A percentile compares a stretch with the other conserved stretches of the same genome.
Evolutionary conservation across 2,888 invertebrate species (phyloP).

Genomic region (Chelonus formosanus): DNA sequence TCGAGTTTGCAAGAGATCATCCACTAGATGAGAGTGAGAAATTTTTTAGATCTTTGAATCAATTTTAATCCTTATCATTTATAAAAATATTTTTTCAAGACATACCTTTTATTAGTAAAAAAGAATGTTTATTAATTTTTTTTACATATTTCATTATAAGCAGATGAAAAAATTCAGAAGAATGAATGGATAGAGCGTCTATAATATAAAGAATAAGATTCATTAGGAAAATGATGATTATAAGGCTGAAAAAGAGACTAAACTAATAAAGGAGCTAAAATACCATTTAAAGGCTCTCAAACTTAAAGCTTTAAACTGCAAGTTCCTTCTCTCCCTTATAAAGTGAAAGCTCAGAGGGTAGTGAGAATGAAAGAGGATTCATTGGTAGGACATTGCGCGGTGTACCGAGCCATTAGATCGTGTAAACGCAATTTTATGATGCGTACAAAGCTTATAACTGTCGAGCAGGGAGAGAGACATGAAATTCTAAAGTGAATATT

Average conservation of each 20-base stretch:
- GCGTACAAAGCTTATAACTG: constrained; percentile 44
- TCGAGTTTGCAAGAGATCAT: constrained; percentile 17
- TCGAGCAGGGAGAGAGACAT: constrained; percentile 15
- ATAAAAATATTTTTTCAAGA: too few relatives aligned
- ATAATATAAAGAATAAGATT: too few relatives aligned
- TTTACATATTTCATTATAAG: too few relatives aligned
- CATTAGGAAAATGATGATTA: neutral
- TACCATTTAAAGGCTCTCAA: constrained; percentile 42
- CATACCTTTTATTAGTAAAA: too few relatives aligned
- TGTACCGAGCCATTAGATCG: constrained; percentile 49
- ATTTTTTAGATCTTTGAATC: too few relatives aligned
- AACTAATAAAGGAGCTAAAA: neutral
- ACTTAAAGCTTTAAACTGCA: constrained; percentile 36
- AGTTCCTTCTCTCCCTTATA: constrained; percentile 18
- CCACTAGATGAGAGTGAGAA: too few relatives aligned
- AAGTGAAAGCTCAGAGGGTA: constrained; percentile 29
- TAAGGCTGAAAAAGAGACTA: neutral
- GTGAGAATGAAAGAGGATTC: constrained; percentile 48
- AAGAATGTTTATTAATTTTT: too few relatives aligned
- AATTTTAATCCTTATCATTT: too few relatives aligned
- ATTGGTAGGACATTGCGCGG: constrained; percentile 37
- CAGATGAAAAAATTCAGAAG: too few relatives aligned
- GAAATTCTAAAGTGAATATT: constrained; percentile 22
- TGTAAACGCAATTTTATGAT: constrained; percentile 52
- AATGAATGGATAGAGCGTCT: too few relatives aligned